These are phyloP conservation scores for Sarcophaga bullata DNA, from an alignment of 1,140 invertebrate species.

Conservation along the genomic window DNA sequence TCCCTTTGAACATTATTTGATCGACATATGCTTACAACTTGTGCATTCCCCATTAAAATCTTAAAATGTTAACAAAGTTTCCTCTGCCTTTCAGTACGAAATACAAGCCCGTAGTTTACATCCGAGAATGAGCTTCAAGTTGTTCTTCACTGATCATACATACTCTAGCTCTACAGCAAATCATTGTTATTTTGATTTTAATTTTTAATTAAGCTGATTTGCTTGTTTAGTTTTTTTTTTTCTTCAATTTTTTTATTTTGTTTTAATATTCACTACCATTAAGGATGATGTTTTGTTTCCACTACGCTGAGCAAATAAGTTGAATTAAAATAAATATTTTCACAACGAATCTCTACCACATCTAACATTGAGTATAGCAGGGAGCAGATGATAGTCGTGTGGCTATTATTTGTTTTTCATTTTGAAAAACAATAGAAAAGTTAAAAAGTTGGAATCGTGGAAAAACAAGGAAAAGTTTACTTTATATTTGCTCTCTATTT, in stretches of 20 bases:
- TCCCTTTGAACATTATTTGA: too few species aligned
- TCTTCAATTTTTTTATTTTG: neutral
- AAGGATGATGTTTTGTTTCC: neutral
- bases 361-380: neutral
- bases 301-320: neutral
- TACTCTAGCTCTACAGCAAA: neutral
- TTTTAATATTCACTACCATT: neutral
- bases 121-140: neutral
- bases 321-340: conserved; percentile 12
- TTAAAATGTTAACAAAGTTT: neutral
- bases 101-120: neutral
- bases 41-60: too few species aligned
- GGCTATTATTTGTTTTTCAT: conserved; percentile 14
- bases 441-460: neutral
- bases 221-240: neutral
- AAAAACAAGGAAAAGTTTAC: neutral
- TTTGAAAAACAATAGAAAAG: conserved; percentile 5
- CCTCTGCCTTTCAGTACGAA: neutral
- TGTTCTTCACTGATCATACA: neutral
- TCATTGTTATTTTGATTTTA: neutral
- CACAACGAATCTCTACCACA: neutral
- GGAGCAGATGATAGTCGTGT: neutral
- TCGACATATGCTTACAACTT: too few species aligned
- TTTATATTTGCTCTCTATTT: too few species aligned
- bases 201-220: conserved; percentile 6